A percentile compares a stretch with the other conserved stretches of the same genome.
Evolutionary conservation across 2,113 vertebrate species (phyloP).

Genomic region (Oostethus manadensis): DNA sequence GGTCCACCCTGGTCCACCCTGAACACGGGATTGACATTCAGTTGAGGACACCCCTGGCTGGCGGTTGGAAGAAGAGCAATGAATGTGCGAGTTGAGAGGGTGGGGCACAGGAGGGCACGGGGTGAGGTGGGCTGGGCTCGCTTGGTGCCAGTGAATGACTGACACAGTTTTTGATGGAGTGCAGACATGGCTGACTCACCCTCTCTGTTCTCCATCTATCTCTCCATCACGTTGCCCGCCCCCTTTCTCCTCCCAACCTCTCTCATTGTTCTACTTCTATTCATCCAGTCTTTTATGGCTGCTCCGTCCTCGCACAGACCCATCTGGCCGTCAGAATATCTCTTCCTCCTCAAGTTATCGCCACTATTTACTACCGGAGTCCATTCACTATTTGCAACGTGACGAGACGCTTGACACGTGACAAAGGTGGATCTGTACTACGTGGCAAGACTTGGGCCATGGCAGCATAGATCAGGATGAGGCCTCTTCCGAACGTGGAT

Average conservation of each 20-base stretch:
- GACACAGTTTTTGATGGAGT: slow-evolving; percentile 70
- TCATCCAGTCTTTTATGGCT: slow-evolving; percentile 68
- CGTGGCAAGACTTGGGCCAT: background rate
- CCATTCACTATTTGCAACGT: slow-evolving; percentile 46
- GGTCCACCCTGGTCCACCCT: slow-evolving; percentile 55
- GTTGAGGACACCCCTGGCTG: slow-evolving; percentile 63
- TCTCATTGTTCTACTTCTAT: slow-evolving; percentile 70
- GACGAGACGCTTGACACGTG: slow-evolving; percentile 25
- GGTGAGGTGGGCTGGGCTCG: slow-evolving; percentile 25
- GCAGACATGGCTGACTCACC: slow-evolving; percentile 65
- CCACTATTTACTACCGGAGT: slow-evolving; percentile 64
- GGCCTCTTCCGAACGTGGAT: too few species aligned
- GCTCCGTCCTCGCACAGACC: slow-evolving; percentile 65
- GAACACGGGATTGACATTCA: slow-evolving; percentile 66
- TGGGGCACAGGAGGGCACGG: slow-evolving; percentile 21
- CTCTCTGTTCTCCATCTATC: slow-evolving; percentile 36
- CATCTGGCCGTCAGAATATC: slow-evolving; percentile 61
- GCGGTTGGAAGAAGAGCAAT: slow-evolving; percentile 68
- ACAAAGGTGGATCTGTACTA: background rate
- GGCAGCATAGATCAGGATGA: too few species aligned
- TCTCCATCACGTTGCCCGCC: slow-evolving; percentile 27
- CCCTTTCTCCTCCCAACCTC: slow-evolving; percentile 31
- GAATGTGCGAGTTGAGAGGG: slow-evolving; percentile 59
- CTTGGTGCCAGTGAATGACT: slow-evolving; percentile 50
- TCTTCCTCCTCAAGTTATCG: slow-evolving; percentile 65